These are phyloP conservation scores for Callithrix jacchus DNA, from an alignment of 2,113 vertebrate species.

Conservation along the genomic window DNA sequence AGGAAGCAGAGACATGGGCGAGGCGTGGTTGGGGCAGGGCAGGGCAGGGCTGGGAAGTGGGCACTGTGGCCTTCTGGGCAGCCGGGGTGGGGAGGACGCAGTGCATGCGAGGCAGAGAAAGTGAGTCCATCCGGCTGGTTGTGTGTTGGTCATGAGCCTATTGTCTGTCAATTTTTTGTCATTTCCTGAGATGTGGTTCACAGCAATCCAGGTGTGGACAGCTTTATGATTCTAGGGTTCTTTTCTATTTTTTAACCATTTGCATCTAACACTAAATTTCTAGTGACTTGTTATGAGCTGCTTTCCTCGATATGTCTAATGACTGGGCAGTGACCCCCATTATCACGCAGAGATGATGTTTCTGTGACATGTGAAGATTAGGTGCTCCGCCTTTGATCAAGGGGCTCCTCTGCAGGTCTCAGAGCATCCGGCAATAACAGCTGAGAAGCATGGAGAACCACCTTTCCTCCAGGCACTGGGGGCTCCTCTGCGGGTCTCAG, in stretches of 20 bases:
- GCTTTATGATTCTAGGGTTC: accelerated
- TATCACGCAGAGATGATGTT: not conserved
- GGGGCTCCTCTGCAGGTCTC: not conserved
- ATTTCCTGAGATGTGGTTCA: not conserved
- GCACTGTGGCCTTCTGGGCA: not conserved
- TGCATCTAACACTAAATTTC: accelerated
- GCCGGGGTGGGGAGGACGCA: too few species aligned
- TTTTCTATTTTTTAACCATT: too few species aligned
- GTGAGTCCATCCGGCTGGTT: accelerated
- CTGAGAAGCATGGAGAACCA: accelerated
- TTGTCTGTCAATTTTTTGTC: accelerated
- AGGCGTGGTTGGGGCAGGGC: accelerated
- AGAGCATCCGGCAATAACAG: accelerated
- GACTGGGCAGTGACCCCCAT: accelerated
- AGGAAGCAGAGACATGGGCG: accelerated
- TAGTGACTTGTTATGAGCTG: accelerated
- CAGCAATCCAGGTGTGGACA: not conserved
- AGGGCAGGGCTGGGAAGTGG: not conserved
- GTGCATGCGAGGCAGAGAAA: accelerated
- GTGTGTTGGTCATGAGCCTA: accelerated
- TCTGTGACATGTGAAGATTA: not conserved
- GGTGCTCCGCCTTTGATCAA: accelerated
- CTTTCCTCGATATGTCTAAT: accelerated
- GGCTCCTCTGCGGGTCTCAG: too few species aligned
- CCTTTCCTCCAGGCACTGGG: accelerated